phyloP scores from a whole-genome alignment of 2,888 invertebrate species.

The Parascotia fuliginaria region DNA sequence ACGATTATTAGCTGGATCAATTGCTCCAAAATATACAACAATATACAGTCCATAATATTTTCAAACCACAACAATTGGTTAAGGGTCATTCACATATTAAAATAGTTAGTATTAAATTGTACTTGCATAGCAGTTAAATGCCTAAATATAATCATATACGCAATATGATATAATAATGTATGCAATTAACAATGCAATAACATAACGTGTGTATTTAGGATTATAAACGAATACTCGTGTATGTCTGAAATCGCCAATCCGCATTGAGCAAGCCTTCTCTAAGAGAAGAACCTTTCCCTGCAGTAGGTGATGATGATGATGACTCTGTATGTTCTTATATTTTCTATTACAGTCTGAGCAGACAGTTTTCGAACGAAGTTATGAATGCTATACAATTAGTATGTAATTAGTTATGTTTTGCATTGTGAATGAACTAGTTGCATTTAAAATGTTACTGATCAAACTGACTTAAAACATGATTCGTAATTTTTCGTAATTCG shows the following conservation, averaged over 20 bases:
- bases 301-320: too few species aligned
- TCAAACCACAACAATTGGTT: too few species aligned
- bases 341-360: conserved; percentile 36
- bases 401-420: conserved; percentile 15
- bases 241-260: too few species aligned
- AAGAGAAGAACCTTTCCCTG: too few species aligned
- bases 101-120: not conserved
- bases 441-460: too few species aligned
- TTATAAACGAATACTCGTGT: conserved; percentile 35
- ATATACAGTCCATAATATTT: too few species aligned
- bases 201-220: conserved; percentile 34
- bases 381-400: conserved; percentile 19
- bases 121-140: not conserved
- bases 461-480: too few species aligned
- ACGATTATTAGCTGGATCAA: too few species aligned
- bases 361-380: conserved; percentile 36
- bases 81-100: too few species aligned
- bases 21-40: too few species aligned
- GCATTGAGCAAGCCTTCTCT: too few species aligned
- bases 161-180: conserved; percentile 32
- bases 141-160: conserved; percentile 8
- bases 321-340: conserved; percentile 41
- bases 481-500: too few species aligned
- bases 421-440: conserved; percentile 10
- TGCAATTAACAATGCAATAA: conserved; percentile 59